These are phyloP conservation scores for Neoitamus cyanurus DNA, from an alignment of 2,888 invertebrate genomes.

Conservation along the genomic window DNA sequence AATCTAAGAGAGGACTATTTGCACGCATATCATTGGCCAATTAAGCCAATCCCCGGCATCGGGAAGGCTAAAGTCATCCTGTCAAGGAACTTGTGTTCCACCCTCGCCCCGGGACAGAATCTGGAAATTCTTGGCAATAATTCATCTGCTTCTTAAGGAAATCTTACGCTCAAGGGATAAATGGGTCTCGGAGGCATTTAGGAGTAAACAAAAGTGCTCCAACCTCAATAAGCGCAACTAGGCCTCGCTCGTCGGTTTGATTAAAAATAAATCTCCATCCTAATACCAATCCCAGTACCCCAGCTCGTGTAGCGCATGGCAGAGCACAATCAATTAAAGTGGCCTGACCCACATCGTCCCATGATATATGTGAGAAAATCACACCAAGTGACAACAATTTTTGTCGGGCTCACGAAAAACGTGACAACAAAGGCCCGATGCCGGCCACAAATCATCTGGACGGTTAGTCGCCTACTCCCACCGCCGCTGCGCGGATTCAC, in stretches of 20 bases:
- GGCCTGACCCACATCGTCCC: conserved; percentile 11
- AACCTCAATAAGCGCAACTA: background rate
- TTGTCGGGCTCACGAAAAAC: background rate
- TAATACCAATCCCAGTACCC: background rate
- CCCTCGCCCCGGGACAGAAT: background rate
- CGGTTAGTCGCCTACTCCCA: background rate
- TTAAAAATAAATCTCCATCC: conserved; percentile 4
- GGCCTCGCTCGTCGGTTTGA: background rate
- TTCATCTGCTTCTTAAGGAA: background rate
- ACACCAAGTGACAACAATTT: conserved; percentile 12
- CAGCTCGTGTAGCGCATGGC: background rate
- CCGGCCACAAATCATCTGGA: conserved; percentile 16
- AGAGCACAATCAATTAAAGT: background rate
- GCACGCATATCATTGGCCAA: background rate
- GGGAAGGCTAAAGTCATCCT: background rate
- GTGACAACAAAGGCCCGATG: background rate
- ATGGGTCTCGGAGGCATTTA: background rate
- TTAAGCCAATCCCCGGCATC: background rate
- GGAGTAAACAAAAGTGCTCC: background rate
- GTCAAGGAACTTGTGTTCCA: background rate
- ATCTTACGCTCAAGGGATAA: background rate
- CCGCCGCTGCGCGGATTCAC: background rate
- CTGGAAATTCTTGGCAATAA: background rate
- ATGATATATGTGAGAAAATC: conserved; percentile 38
- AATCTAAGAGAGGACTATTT: background rate